These are phyloP conservation scores for Glaucopsyche alexis DNA, from an alignment of 2,888 invertebrate species.

Conservation along the genomic window DNA sequence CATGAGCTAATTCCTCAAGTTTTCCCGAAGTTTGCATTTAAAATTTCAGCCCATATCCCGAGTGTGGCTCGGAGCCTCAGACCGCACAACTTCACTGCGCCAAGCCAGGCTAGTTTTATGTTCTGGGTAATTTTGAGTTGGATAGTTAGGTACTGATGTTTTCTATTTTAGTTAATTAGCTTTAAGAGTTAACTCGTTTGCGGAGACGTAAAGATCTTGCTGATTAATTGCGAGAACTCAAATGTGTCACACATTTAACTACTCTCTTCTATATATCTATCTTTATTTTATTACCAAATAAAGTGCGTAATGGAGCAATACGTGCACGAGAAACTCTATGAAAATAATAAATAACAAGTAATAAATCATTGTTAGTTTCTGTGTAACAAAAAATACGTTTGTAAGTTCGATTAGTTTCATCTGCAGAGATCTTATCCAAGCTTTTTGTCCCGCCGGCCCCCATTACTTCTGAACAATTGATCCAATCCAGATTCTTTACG, in stretches of 20 bases:
- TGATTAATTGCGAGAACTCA: not conserved
- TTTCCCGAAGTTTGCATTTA: slow-evolving; percentile 36
- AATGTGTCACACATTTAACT: not conserved
- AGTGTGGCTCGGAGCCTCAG: not conserved
- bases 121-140: slow-evolving; percentile 17
- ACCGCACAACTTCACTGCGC: not conserved
- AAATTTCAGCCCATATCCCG: slow-evolving; percentile 29
- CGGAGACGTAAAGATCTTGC: not conserved
- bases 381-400: slow-evolving; percentile 6
- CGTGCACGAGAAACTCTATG: not conserved
- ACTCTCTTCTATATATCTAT: too few species aligned
- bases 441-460: not conserved
- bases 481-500: not conserved
- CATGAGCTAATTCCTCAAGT: slow-evolving; percentile 37
- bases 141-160: not conserved
- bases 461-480: not conserved
- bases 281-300: too few species aligned
- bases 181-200: not conserved
- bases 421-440: not conserved
- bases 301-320: too few species aligned
- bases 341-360: slow-evolving; percentile 6
- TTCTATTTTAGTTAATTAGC: slow-evolving; percentile 4
- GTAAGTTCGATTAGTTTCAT: not conserved
- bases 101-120: not conserved
- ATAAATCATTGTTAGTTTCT: not conserved